Evolutionary conservation across 1,140 invertebrate species (phyloP).

Genomic region (Brachionus asplanchnoidis): DNA sequence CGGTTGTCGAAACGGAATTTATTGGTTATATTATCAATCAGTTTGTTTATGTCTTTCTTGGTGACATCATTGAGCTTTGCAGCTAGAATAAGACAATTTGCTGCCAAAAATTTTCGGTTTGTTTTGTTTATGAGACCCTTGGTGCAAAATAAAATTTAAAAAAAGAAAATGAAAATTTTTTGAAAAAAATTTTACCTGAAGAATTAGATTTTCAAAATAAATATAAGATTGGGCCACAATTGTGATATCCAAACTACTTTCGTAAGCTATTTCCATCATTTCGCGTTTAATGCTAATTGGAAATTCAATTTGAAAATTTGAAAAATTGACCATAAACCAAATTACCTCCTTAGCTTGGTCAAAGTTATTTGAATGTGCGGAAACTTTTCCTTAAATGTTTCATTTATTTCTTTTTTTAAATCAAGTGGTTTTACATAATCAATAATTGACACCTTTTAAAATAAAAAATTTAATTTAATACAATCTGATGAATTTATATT

Average conservation of each 20-base stretch:
- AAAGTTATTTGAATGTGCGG: constrained; percentile 86
- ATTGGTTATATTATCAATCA: constrained; percentile 85
- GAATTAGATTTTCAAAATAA: constrained; percentile 91
- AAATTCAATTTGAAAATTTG: constrained; percentile 42
- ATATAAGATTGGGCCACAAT: constrained; percentile 92
- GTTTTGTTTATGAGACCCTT: constrained; percentile 81
- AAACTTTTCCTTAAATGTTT: constrained; percentile 91
- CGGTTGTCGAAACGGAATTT: constrained; percentile 76
- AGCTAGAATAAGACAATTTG: constrained; percentile 82
- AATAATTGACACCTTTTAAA: constrained; percentile 68
- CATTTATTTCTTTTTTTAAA: constrained; percentile 92
- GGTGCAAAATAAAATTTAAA: neutral
- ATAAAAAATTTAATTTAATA: constrained; percentile 48
- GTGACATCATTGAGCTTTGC: constrained; percentile 95
- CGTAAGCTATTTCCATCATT: constrained; percentile 85
- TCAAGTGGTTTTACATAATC: constrained; percentile 93
- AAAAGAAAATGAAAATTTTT: neutral
- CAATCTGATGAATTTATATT: neutral
- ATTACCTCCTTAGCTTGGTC: constrained; percentile 88
- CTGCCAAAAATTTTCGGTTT: constrained; percentile 88
- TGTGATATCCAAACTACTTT: constrained; percentile 74
- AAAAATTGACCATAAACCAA: neutral
- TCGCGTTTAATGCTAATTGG: constrained; percentile 78
- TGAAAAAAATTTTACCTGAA: constrained; percentile 61
- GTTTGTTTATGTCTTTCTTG: constrained; percentile 72